A percentile compares a stretch with the other conserved stretches of the same genome.
These are phyloP conservation scores for Sebastes glaucus DNA, from an alignment of 2,797 vertebrate genomes.

Conservation along the genomic window DNA sequence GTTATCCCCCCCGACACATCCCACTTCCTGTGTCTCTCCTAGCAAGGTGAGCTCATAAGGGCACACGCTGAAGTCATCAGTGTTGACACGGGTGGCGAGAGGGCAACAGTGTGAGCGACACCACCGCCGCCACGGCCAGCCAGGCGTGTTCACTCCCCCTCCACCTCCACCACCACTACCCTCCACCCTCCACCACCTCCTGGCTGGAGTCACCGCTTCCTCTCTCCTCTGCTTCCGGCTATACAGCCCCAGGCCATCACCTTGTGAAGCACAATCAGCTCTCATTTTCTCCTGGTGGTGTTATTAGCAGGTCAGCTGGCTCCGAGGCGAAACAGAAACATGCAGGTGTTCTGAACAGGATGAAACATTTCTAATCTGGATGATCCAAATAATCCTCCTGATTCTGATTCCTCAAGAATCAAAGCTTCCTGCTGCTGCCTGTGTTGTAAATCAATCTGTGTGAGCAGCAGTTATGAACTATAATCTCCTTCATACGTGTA, in stretches of 20 bases:
- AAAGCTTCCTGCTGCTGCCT: not conserved
- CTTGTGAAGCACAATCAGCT: slow-evolving; percentile 65
- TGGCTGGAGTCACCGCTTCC: slow-evolving; percentile 49
- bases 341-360: not conserved
- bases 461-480: slow-evolving; percentile 29
- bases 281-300: slow-evolving; percentile 50
- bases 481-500: slow-evolving; percentile 8
- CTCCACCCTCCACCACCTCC: not conserved
- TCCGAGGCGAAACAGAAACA: not conserved
- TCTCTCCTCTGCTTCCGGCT: slow-evolving; percentile 53
- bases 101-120: slow-evolving; percentile 71
- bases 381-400: too few relatives aligned
- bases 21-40: slow-evolving; percentile 79
- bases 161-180: not conserved
- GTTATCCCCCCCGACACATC: slow-evolving; percentile 66
- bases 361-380: not conserved
- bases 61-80: slow-evolving; percentile 79
- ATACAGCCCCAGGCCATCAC: slow-evolving; percentile 50
- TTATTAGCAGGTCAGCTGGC: slow-evolving; percentile 51
- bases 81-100: slow-evolving; percentile 80
- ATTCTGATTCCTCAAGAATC: not conserved
- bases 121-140: slow-evolving; percentile 50
- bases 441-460: not conserved
- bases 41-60: slow-evolving; percentile 88
- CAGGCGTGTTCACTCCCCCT: slow-evolving; percentile 50